A percentile compares a stretch with the other conserved stretches of the same genome.
These are phyloP conservation scores for Dendrolimus kikuchii DNA, from an alignment of 1,140 invertebrate genomes.

Conservation along the genomic window DNA sequence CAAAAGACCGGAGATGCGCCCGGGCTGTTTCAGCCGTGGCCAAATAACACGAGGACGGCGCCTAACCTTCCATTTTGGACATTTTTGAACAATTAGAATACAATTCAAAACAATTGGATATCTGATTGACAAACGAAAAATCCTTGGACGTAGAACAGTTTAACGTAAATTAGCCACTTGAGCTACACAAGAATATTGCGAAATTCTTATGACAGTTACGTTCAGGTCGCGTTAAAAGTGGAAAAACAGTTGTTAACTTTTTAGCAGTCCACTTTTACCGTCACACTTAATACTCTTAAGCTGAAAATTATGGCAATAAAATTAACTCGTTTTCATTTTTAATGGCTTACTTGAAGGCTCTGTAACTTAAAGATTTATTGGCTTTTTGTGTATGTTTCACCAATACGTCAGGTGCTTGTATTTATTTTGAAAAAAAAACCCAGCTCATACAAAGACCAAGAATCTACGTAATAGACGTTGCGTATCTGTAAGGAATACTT, in stretches of 20 bases:
- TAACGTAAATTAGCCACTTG: too few relatives aligned
- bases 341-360: too few relatives aligned
- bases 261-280: background rate
- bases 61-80: constrained; percentile 25
- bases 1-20: constrained; percentile 61
- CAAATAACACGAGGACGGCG: constrained; percentile 27
- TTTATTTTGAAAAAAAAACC: too few relatives aligned
- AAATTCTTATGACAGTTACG: background rate
- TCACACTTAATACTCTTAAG: background rate
- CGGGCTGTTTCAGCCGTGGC: constrained; percentile 21
- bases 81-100: constrained; percentile 24
- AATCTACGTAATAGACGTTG: constrained; percentile 10
- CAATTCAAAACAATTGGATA: constrained; percentile 2
- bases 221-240: background rate
- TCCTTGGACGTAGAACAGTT: too few relatives aligned
- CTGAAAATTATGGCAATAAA: too few relatives aligned
- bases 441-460: background rate
- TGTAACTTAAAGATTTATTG: too few relatives aligned
- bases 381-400: too few relatives aligned
- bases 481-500: constrained; percentile 4
- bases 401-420: too few relatives aligned
- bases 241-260: background rate
- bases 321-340: too few relatives aligned
- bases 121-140: background rate
- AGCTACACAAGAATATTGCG: too few relatives aligned